These are phyloP conservation scores for Rotaria macrura DNA, from an alignment of 2,888 invertebrate species.

Conservation along the genomic window DNA sequence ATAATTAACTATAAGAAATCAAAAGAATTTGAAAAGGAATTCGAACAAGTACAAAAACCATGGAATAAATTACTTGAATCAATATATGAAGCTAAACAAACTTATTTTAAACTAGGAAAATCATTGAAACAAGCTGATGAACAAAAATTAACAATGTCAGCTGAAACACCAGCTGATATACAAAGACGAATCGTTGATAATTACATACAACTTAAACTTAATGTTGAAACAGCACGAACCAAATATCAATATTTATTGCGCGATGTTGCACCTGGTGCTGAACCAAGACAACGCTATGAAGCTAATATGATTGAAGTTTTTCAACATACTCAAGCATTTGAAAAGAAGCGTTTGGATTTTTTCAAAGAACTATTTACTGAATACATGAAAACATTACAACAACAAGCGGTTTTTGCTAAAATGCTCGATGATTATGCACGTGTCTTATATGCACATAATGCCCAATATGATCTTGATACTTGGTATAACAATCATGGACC, in stretches of 20 bases:
- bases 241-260: not conserved
- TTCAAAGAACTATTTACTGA: not conserved
- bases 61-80: not conserved
- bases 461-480: not conserved
- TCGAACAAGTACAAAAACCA: constrained; percentile 17
- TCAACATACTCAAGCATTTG: constrained; percentile 1
- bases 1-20: constrained; percentile 5
- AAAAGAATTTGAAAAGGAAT: constrained; percentile 17
- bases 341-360: constrained; percentile 6
- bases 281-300: constrained; percentile 9
- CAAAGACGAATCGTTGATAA: not conserved
- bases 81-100: not conserved
- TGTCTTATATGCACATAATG: constrained; percentile 7
- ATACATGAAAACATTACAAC: not conserved
- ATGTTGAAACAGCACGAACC: not conserved
- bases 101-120: not conserved
- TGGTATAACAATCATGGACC: not conserved
- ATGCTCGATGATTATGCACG: not conserved
- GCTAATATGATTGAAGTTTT: not conserved
- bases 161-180: not conserved
- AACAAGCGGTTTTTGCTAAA: not conserved
- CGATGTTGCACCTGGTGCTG: not conserved
- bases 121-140: not conserved
- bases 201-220: not conserved
- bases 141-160: not conserved